Evolutionary conservation across 2,888 invertebrate species (phyloP).

Genomic region (Hipparchia semele): DNA sequence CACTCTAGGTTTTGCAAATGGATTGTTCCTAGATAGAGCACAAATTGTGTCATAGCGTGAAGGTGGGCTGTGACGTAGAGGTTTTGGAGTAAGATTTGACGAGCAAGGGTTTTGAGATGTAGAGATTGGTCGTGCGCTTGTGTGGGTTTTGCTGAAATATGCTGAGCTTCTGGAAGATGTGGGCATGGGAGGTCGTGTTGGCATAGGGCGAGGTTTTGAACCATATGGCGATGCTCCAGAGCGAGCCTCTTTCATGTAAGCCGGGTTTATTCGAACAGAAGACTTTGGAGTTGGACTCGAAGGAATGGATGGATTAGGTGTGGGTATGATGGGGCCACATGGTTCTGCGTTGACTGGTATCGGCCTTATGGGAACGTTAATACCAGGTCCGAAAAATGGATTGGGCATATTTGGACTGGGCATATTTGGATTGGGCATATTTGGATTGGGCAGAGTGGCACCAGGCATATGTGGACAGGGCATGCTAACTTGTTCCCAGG

Average conservation of each 20-base stretch:
- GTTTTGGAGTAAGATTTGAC: conserved; percentile 23
- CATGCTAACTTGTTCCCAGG: conserved; percentile 5
- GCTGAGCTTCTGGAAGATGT: conserved; percentile 7
- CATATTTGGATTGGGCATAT: not conserved
- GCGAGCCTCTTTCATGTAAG: conserved; percentile 4
- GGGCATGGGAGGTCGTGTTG: conserved; percentile 2
- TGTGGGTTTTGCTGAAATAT: conserved; percentile 1
- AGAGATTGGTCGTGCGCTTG: not conserved
- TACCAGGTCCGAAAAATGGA: conserved; percentile 31
- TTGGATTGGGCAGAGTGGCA: not conserved
- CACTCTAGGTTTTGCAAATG: conserved; percentile 25
- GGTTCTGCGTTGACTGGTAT: conserved; percentile 24
- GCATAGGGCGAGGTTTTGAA: not conserved
- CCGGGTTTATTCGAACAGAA: conserved; percentile 2
- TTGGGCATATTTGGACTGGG: not conserved
- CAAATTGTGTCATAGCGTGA: conserved; percentile 25
- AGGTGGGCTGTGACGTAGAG: conserved; percentile 18
- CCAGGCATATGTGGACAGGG: not conserved
- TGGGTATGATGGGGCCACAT: not conserved
- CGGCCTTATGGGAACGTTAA: conserved; percentile 42
- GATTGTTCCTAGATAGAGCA: conserved; percentile 13
- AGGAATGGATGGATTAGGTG: conserved; percentile 12
- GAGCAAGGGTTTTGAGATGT: not conserved
- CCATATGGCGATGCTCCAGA: not conserved
- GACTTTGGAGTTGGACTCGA: conserved; percentile 11